A percentile compares a stretch with the other conserved stretches of the same genome.
phyloP scores from a whole-genome alignment of 23 tunicate species.

The Botrylloides violaceus region DNA sequence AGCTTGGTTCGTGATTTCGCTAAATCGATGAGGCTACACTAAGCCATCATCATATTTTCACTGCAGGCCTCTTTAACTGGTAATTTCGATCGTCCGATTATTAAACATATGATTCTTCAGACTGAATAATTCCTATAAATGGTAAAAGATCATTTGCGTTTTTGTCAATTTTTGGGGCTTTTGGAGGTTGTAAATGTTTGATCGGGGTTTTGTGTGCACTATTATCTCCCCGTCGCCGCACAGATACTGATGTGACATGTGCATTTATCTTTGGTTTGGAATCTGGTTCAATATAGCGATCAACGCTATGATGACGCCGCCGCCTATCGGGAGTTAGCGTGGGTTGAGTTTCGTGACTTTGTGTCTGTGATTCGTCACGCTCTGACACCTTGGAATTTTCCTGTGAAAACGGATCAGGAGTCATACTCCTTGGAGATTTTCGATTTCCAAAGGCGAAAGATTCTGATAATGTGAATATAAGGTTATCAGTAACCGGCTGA shows the following conservation, averaged over 20 bases:
- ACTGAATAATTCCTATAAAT: conserved; percentile 18
- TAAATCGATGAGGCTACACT: no score
- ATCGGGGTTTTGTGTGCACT: neutral
- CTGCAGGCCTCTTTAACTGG: no score
- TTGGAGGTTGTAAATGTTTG: conserved; percentile 1
- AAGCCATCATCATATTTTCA: no score
- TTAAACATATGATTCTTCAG: conserved; percentile 24
- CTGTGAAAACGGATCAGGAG: neutral
- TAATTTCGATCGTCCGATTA: neutral
- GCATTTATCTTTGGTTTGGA: neutral
- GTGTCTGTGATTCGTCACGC: neutral
- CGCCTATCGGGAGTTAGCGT: neutral
- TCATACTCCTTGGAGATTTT: conserved; percentile 16
- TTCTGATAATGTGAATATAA: conserved; percentile 24
- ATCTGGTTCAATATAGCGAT: neutral
- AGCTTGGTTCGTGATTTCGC: no score
- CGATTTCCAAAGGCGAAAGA: conserved; percentile 41
- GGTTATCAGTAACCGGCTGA: conserved; percentile 14
- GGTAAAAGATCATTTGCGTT: conserved; percentile 16
- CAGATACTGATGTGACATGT: neutral
- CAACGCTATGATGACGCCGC: conserved; percentile 10
- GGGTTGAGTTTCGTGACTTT: neutral
- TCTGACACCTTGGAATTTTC: neutral
- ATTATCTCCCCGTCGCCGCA: neutral
- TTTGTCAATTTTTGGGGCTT: neutral